phyloP scores from a whole-genome alignment of 2,113 vertebrate species.

The Gallinago media region DNA sequence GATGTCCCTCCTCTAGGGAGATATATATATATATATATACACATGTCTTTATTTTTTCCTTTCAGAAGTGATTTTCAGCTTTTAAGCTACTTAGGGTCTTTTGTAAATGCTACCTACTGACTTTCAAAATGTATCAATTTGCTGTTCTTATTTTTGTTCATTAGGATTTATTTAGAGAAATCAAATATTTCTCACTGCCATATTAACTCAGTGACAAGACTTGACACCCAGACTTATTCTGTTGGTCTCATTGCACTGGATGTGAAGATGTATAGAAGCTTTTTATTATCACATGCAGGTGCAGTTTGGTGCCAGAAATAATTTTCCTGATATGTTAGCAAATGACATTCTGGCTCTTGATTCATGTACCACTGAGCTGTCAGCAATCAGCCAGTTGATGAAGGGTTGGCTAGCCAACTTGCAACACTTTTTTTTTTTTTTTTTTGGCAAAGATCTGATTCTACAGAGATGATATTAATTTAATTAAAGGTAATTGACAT shows the following conservation, averaged over 20 bases:
- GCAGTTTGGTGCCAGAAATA: constrained; percentile 33
- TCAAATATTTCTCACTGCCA: background rate
- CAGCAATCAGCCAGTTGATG: constrained; percentile 52
- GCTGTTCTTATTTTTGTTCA: background rate
- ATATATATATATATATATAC: background rate
- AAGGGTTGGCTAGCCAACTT: constrained; percentile 47
- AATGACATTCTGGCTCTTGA: constrained; percentile 40
- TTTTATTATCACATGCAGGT: background rate
- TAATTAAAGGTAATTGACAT: constrained; percentile 70
- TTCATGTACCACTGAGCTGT: constrained; percentile 52
- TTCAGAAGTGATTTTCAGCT: background rate
- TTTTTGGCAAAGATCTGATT: constrained; percentile 62
- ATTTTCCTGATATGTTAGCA: constrained; percentile 33
- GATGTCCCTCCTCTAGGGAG: background rate
- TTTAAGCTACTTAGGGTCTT: background rate
- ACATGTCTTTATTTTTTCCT: background rate
- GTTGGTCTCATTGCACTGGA: background rate
- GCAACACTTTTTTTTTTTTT: background rate
- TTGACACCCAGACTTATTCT: background rate
- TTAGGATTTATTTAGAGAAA: background rate
- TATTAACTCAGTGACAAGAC: background rate
- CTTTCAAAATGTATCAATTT: background rate
- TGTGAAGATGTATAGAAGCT: background rate
- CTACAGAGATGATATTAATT: constrained; percentile 60
- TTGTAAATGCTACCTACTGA: background rate